phyloP scores from a whole-genome alignment of 2,113 vertebrate species.

The Lasiurus cinereus region DNA sequence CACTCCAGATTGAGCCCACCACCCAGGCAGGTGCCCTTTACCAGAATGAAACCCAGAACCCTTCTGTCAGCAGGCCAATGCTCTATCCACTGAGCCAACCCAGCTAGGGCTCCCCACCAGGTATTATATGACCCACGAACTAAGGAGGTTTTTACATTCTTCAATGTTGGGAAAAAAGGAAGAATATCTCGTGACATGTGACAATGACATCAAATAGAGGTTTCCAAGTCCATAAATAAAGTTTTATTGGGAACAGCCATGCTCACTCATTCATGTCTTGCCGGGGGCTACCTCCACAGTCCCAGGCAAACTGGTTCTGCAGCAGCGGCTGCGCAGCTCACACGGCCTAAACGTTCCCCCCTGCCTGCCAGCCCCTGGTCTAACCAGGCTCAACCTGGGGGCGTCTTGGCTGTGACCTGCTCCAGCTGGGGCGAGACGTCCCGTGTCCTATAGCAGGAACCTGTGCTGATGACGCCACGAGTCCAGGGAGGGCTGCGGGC shows the following conservation, averaged over 20 bases:
- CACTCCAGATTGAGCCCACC: too few species aligned
- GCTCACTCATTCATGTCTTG: not conserved
- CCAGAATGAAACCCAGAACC: too few species aligned
- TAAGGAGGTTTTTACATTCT: not conserved
- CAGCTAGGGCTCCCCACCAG: too few species aligned
- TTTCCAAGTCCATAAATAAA: not conserved
- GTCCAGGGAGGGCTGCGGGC: too few species aligned
- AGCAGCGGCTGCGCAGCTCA: not conserved
- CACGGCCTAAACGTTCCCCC: not conserved
- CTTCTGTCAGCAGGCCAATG: not conserved
- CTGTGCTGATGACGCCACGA: not conserved
- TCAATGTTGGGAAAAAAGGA: not conserved
- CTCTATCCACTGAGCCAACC: too few species aligned
- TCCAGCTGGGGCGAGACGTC: not conserved
- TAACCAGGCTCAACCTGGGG: not conserved
- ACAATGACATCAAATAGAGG: not conserved
- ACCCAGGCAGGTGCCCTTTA: too few species aligned
- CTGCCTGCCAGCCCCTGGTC: too few species aligned
- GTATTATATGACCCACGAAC: not conserved
- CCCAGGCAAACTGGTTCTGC: not conserved
- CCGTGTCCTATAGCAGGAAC: not conserved
- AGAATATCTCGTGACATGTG: not conserved
- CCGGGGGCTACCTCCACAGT: not conserved
- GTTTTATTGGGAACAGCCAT: constrained; percentile 16
- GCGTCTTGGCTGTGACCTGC: not conserved